Conservation (phyloP, 2,113 vertebrate species). For the Crocuta crocuta region DNA sequence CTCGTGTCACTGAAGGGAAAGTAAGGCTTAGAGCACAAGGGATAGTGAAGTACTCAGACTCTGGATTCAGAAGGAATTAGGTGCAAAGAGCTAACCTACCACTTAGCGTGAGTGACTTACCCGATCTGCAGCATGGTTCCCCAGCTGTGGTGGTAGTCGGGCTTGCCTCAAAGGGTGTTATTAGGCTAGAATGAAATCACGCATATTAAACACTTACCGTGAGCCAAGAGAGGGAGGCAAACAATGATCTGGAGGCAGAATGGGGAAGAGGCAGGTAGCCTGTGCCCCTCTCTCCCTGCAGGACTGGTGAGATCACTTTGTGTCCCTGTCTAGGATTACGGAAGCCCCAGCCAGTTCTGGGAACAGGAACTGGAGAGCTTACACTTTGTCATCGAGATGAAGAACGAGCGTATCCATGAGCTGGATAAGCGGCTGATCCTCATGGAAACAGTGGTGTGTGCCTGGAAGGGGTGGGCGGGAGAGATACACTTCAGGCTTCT, state of each 20-base stretch:
- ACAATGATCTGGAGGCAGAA: neutral
- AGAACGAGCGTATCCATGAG: slow-evolving; percentile 91
- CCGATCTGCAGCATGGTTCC: neutral
- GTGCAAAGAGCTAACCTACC: neutral
- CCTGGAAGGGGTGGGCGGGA: too few relatives aligned
- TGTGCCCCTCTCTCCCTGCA: neutral
- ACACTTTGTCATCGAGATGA: slow-evolving; percentile 97
- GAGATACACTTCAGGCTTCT: neutral
- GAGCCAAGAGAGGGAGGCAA: neutral
- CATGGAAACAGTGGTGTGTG: slow-evolving; percentile 90
- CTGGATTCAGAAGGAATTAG: neutral
- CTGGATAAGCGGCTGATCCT: slow-evolving; percentile 91
- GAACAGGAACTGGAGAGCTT: slow-evolving; percentile 97
- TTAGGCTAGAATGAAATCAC: neutral
- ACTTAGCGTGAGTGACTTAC: too few relatives aligned
- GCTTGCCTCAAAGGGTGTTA: neutral
- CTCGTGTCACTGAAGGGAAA: neutral
- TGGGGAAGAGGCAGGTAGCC: neutral
- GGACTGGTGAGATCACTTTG: neutral
- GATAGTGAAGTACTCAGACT: neutral
- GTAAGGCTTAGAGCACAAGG: neutral
- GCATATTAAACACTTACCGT: neutral
- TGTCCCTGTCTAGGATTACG: slow-evolving; percentile 88
- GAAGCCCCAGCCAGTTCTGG: slow-evolving; percentile 96
- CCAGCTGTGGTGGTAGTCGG: neutral